Base-by-base conservation (phyloP, 1,140 invertebrate species). In the Melanaphis sacchari region DNA sequence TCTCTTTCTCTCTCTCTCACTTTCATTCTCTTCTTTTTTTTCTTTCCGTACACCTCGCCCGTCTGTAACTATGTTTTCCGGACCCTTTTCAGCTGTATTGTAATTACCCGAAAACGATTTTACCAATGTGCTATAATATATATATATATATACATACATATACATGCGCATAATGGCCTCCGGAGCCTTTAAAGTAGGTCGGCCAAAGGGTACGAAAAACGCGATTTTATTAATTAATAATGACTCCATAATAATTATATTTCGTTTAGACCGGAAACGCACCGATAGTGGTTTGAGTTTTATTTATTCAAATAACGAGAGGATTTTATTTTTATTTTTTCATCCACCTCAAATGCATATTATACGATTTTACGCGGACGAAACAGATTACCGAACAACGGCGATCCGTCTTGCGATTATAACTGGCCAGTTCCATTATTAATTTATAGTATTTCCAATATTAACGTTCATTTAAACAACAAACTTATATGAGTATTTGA, bases 21-120 rank as follows among this genome's bases (percentile, higher is more conserved):
- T 89, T 8, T 89, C 87, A 15, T 22, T 89, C n/a, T 38, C 5
- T 88, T 88, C 8, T 52, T 38, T 49, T 49, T 54, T 52, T 36
- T 52, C 87, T 89, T 15, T 54, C 22, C 59, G 7, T 52, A n/a
- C 31, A 76, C 59, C 21, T 52, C 15, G 26, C 89, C 24, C 38
- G 7, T 26, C 38, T 54, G 21, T 26, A 90, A 90, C 52, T 22
- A 43, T 66, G 89, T 90, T 90, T 90, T 90, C 88, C 52, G 89
- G 52, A 90, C 89, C 89, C 89, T 43, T 66, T 90, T 90, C 40
- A 26, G 40, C 54, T 41, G 54, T 66, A 90, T 41, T 38, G 52
- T 66, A 90, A 90, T 90, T 90, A 90, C 89, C 89, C 89, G 89
- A 90, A 90, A 90, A 90, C 89, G 89, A 90, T 90, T 90, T 66